Percentiles rank a stretch among this genome's conserved stretches.
Conservation (phyloP, 2,113 vertebrate genomes). For the Syngnathus floridae region DNA sequence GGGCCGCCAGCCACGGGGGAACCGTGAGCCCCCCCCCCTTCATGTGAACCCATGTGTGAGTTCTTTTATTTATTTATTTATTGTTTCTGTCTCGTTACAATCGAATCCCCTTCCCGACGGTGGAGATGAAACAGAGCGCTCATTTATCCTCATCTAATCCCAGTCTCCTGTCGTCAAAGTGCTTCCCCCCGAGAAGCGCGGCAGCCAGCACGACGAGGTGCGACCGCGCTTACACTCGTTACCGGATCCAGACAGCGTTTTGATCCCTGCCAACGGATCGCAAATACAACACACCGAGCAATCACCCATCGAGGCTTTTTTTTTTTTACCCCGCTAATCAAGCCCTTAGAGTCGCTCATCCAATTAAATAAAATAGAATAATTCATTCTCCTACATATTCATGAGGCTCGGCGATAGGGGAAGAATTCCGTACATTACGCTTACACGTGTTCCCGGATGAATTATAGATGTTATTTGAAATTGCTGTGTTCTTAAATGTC, state of each 20-base stretch:
- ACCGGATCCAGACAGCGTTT: conserved; percentile 33
- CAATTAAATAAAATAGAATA: conserved; percentile 53
- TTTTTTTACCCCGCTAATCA: conserved; percentile 22
- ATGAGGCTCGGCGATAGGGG: conserved; percentile 35
- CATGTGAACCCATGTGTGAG: conserved; percentile 12
- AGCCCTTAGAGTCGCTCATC: conserved; percentile 36
- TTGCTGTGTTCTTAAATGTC: conserved; percentile 61
- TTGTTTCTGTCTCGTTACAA: conserved; percentile 33
- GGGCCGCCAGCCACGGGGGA: conserved; percentile 31
- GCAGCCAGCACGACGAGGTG: conserved; percentile 36
- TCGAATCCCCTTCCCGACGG: conserved; percentile 38
- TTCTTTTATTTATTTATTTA: conserved; percentile 9
- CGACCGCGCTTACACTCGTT: conserved; percentile 11
- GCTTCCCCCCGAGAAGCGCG: conserved; percentile 26
- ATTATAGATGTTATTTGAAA: conserved; percentile 60
- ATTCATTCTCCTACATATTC: conserved; percentile 55
- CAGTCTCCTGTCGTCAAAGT: conserved; percentile 46
- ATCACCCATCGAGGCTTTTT: conserved; percentile 5
- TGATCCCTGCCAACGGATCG: conserved; percentile 19
- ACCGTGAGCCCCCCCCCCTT: conserved; percentile 11
- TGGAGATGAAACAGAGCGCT: conserved; percentile 52
- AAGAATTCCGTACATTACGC: conserved; percentile 41
- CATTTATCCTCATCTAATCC: conserved; percentile 62
- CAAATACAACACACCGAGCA: conserved; percentile 9
- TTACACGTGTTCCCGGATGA: conserved; percentile 40